Conservation (phyloP, 2,888 invertebrate genomes). For the Drosophila siamana region DNA sequence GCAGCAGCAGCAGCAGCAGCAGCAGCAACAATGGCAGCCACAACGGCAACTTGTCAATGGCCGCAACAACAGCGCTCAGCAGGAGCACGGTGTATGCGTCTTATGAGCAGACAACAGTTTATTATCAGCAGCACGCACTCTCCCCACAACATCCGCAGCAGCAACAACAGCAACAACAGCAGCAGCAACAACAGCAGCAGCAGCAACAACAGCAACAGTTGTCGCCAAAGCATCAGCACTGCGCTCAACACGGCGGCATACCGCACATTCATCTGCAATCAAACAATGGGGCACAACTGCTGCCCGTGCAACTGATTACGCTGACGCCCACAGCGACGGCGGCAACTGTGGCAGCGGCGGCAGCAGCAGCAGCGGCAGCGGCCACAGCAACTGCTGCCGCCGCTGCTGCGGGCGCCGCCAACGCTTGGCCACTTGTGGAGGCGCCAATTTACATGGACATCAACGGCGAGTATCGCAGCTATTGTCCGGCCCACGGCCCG, state of each 20-base stretch:
- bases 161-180: too few relatives aligned
- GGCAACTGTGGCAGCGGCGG: conserved; percentile 67
- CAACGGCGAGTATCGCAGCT: conserved; percentile 87
- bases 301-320: conserved; percentile 86
- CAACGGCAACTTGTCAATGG: conserved; percentile 36
- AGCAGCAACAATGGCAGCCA: conserved; percentile 21
- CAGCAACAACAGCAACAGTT: conserved; percentile 54
- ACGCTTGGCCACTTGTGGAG: conserved; percentile 85
- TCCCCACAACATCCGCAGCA: conserved; percentile 31
- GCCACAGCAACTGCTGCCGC: conserved; percentile 57
- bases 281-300: conserved; percentile 86
- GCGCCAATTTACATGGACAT: conserved; percentile 88
- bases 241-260: conserved; percentile 77
- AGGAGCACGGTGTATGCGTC: conserved; percentile 61
- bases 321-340: conserved; percentile 82
- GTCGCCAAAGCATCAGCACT: conserved; percentile 60
- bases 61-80: conserved; percentile 21
- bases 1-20: conserved; percentile 33
- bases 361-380: conserved; percentile 31
- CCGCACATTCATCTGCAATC: conserved; percentile 73
- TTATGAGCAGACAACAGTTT: conserved; percentile 79
- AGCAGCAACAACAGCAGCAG: conserved; percentile 50
- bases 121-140: conserved; percentile 64
- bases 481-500: conserved; percentile 85
- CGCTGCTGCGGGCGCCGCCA: conserved; percentile 79